Evolutionary conservation across 2,113 vertebrate species (phyloP).

Genomic region (Paramormyrops kingsleyae): DNA sequence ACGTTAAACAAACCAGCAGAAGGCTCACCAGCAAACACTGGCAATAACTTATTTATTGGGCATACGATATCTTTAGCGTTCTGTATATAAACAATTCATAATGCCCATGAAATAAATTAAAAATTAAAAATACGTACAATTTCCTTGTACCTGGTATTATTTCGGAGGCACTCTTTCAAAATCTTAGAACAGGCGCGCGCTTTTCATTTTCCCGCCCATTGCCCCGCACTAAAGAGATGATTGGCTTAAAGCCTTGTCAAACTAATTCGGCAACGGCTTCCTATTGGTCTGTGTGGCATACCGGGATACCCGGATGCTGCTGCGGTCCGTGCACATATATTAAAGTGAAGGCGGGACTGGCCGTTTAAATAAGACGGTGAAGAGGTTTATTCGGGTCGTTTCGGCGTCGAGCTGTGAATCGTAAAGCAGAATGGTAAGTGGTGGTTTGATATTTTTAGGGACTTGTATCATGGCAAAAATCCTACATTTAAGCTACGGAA

Average conservation of each 20-base stretch:
- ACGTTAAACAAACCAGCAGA: not conserved
- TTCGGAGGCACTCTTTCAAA: not conserved
- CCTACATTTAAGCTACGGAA: not conserved
- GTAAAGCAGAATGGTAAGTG: slow-evolving; percentile 13
- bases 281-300: not conserved
- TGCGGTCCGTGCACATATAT: slow-evolving; percentile 8
- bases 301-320: slow-evolving; percentile 12
- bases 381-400: not conserved
- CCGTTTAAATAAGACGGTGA: slow-evolving; percentile 7
- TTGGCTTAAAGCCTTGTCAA: not conserved
- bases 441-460: not conserved
- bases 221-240: not conserved
- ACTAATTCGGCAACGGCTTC: no score
- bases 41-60: not conserved
- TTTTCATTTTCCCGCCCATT: not conserved
- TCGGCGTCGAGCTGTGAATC: not conserved
- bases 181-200: not conserved
- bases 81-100: not conserved
- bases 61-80: not conserved
- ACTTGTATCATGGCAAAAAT: no score
- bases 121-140: not conserved
- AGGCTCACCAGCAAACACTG: not conserved
- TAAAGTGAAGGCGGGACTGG: slow-evolving; percentile 16
- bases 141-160: not conserved
- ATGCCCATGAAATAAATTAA: not conserved